These are phyloP conservation scores for Radopholus similis DNA, from an alignment of 1,140 invertebrate species.

Conservation along the genomic window DNA sequence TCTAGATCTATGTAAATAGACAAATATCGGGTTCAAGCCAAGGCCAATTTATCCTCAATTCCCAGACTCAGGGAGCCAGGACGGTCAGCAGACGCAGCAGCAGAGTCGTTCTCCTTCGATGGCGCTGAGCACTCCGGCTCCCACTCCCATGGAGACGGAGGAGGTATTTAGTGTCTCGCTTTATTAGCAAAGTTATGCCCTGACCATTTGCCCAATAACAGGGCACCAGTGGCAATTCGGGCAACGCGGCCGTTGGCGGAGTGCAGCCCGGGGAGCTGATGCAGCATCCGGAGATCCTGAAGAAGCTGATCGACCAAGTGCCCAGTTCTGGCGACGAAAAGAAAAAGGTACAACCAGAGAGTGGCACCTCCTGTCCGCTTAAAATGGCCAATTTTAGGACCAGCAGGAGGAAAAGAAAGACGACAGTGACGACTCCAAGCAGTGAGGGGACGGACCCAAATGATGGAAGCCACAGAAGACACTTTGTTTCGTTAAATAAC, in stretches of 20 bases:
- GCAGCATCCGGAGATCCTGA: not conserved
- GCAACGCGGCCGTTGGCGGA: not conserved
- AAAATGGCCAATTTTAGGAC: too few species aligned
- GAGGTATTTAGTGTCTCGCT: not conserved
- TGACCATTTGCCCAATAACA: not conserved
- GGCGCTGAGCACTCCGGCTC: conserved; percentile 10
- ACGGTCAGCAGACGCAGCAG: conserved; percentile 3
- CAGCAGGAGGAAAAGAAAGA: not conserved
- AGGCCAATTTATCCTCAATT: not conserved
- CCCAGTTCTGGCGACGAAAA: not conserved
- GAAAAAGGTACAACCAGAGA: too few species aligned
- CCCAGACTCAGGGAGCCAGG: not conserved
- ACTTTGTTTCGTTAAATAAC: too few species aligned
- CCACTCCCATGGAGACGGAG: conserved; percentile 14
- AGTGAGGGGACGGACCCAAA: not conserved
- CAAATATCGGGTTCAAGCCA: too few species aligned
- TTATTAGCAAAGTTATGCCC: not conserved
- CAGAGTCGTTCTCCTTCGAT: conserved; percentile 15
- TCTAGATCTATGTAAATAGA: not conserved
- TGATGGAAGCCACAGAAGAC: not conserved
- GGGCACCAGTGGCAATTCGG: not conserved
- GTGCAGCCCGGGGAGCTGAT: not conserved
- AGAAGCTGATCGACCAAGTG: not conserved
- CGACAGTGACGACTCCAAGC: not conserved
- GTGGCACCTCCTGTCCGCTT: too few species aligned